Conservation (phyloP, 35 echinoderm and acorn worm species). For the Ptychodera flava region DNA sequence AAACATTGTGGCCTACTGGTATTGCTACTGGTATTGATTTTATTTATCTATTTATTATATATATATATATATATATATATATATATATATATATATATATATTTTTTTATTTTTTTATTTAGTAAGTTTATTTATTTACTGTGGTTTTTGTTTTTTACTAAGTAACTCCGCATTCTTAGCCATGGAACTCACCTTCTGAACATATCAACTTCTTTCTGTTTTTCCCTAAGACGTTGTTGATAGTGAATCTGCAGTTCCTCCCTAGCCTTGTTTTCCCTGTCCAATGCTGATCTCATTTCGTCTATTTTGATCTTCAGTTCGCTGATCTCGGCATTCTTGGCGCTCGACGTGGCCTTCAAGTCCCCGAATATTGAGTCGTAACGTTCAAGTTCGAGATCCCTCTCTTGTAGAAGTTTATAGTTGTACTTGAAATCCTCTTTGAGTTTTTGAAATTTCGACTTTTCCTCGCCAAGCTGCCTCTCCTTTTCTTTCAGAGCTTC, state of each 20-base stretch:
- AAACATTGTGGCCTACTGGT: no score
- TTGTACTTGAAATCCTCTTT: constrained; percentile 99
- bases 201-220: constrained; percentile 64
- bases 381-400: constrained; percentile 81
- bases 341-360: constrained; percentile 29
- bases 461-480: constrained; percentile 36
- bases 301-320: constrained; percentile 82
- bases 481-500: constrained; percentile 57
- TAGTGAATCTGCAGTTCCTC: constrained; percentile 74
- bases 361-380: constrained; percentile 25
- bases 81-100: no score
- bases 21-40: no score
- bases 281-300: constrained; percentile 44
- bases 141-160: no score
- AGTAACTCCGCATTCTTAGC: no score
- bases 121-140: no score
- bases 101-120: no score
- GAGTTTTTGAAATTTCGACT: constrained; percentile 44
- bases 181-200: constrained; percentile 56
- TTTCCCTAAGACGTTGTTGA: constrained; percentile 72
- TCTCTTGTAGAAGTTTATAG: constrained; percentile 66
- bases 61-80: no score
- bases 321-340: constrained; percentile 41
- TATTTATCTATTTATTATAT: no score
- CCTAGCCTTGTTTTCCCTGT: constrained; percentile 34